Conservation (phyloP, 2,113 vertebrate genomes). For the Cryptotis parvus region DNA sequence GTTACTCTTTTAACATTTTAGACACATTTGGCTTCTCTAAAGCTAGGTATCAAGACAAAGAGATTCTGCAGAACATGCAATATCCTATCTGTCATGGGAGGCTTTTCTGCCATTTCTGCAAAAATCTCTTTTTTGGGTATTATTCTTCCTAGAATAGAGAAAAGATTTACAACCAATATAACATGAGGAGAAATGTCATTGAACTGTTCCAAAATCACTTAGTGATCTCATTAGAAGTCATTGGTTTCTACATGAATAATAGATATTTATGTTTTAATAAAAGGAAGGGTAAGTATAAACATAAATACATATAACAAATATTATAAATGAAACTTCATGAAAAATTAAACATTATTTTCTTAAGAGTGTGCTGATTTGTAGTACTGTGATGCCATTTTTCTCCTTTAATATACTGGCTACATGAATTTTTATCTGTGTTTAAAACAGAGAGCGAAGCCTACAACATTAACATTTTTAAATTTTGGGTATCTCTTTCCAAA, state of each 20-base stretch:
- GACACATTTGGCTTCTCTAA: conserved; percentile 65
- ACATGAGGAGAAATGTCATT: conserved; percentile 13
- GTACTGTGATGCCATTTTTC: not conserved
- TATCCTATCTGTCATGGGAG: conserved; percentile 63
- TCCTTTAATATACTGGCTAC: too few species aligned
- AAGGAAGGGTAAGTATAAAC: not conserved
- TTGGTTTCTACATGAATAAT: not conserved
- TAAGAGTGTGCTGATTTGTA: not conserved
- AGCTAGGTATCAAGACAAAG: conserved; percentile 68
- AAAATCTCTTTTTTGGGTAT: conserved; percentile 60
- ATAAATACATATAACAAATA: conserved; percentile 1
- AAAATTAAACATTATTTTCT: conserved; percentile 1
- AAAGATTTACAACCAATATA: conserved; percentile 34
- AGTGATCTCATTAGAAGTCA: conserved; percentile 12
- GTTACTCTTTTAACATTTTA: conserved; percentile 56
- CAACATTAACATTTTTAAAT: too few species aligned
- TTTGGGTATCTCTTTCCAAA: too few species aligned
- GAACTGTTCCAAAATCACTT: conserved; percentile 31
- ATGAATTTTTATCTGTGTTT: too few species aligned
- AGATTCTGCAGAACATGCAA: not conserved
- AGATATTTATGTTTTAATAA: conserved; percentile 25
- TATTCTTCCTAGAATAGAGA: conserved; percentile 49
- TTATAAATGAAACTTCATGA: not conserved
- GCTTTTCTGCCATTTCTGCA: conserved; percentile 63
- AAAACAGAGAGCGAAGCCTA: too few species aligned